Conservation (phyloP, 2,888 invertebrate species). For the Euphydryas editha region DNA sequence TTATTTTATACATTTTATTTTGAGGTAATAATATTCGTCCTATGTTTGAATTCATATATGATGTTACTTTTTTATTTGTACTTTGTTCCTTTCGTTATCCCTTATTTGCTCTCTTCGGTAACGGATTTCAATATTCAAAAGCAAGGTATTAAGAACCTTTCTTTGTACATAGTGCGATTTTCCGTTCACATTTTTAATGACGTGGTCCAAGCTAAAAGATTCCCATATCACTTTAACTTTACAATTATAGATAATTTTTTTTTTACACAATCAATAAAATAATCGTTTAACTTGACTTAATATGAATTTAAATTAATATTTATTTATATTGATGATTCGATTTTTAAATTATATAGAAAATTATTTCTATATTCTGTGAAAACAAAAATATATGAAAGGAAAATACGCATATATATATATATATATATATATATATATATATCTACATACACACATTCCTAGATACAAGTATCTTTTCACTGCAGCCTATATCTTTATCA, state of each 20-base stretch:
- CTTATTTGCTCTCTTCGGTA: constrained; percentile 19
- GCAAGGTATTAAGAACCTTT: constrained; percentile 18
- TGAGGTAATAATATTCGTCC: neutral
- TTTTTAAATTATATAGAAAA: neutral
- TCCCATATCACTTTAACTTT: no score
- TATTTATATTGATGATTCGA: neutral
- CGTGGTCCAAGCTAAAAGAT: constrained; percentile 45
- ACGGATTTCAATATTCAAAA: constrained; percentile 29
- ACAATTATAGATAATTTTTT: neutral
- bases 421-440: no score
- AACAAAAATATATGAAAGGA: no score
- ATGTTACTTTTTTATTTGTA: neutral
- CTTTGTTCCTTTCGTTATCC: constrained; percentile 12
- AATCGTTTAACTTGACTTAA: neutral
- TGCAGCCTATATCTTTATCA: no score
- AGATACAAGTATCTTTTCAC: no score
- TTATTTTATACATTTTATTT: neutral
- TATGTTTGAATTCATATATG: neutral
- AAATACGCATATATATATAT: no score
- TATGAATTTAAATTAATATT: neutral
- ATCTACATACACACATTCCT: no score
- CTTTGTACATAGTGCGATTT: constrained; percentile 34
- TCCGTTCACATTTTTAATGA: constrained; percentile 56
- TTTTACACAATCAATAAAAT: neutral
- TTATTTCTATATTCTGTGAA: no score